Base-by-base conservation (phyloP, 1,140 invertebrate genomes). In the Hesperophylax magnus region DNA sequence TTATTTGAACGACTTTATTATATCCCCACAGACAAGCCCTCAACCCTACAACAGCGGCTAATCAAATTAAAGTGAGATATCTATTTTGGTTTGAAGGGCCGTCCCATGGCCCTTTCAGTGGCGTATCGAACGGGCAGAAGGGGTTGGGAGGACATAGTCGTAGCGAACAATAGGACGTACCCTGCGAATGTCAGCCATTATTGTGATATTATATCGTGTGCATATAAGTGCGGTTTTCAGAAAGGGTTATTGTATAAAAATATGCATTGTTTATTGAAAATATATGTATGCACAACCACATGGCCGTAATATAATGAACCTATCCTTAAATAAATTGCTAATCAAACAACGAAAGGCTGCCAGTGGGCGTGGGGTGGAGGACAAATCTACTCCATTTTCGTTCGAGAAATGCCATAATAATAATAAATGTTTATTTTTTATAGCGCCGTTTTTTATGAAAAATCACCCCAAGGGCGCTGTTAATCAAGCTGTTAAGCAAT, bases 41-140 rank as follows among this genome's bases (percentile, higher is more conserved):
- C 27, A 2, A 65, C 24, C 63, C 9, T 11, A 6, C 63, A 27
- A 71, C 54, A 20, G 56, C 52, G 60, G 80, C 76, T 78, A 81
- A 81, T 81, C 77, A 81, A 81, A 81, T 81, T 77, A 78, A 72
- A 81, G 76, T 81, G 80, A 81, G 80, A 81, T 81, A 81, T 81
- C 80, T 78, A 78, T 81, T 81, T 81, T 47, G 80, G 39, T 54
- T 65, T 60, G 61, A 77, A 81, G 80, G 67, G 80, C n/a, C 9
- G 7, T 39, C 5, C 39, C 18, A 77, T 72, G 39, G 61, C 27
- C 20, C 24, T 11, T 24, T 17, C 58, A 39, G 58, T 69, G 77
- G 63, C 63, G 63, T 22, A 15, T 22, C 63, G 63, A 31, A 67
- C 31, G 3, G 24, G 22, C 24, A 65, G 2, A 22, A 22, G 24